A percentile compares a stretch with the other conserved stretches of the same genome.
Evolutionary conservation across 1,140 invertebrate genomes (phyloP).

Genomic region (Drosophila tsacasi): DNA sequence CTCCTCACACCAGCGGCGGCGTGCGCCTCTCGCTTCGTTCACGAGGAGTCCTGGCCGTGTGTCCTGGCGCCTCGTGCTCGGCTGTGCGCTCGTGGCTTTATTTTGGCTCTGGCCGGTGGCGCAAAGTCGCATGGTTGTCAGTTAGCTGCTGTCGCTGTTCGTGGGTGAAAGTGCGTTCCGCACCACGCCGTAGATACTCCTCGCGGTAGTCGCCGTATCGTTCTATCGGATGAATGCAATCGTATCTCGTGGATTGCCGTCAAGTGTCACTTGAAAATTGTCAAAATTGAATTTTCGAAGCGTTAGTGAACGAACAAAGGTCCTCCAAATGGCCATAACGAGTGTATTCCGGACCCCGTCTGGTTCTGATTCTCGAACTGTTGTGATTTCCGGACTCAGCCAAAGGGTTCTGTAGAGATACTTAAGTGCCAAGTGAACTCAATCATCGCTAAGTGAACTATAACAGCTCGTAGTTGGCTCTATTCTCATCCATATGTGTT

Average conservation of each 20-base stretch:
- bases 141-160: constrained; percentile 65
- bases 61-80: constrained; percentile 55
- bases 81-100: constrained; percentile 62
- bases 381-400: constrained; percentile 32
- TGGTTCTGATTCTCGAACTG: constrained; percentile 18
- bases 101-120: constrained; percentile 62
- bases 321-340: constrained; percentile 56
- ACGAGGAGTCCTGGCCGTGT: constrained; percentile 18
- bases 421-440: constrained; percentile 29
- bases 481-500: constrained; percentile 13
- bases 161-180: constrained; percentile 70
- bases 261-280: constrained; percentile 68
- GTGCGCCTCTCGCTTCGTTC: constrained; percentile 52
- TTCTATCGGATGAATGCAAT: constrained; percentile 34
- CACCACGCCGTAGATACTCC: constrained; percentile 20
- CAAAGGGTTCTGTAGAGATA: constrained; percentile 31
- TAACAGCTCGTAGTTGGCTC: constrained; percentile 9
- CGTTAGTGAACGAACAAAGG: constrained; percentile 53
- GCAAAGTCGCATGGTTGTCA: constrained; percentile 68
- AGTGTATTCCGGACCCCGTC: constrained; percentile 32
- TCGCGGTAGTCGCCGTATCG: constrained; percentile 18
- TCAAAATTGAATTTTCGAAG: constrained; percentile 59
- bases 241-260: constrained; percentile 55
- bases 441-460: constrained; percentile 20
- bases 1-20: constrained; percentile 38